Evolutionary conservation across 2,888 invertebrate genomes (phyloP).

Genomic region (Coelogynopora nodosa): DNA sequence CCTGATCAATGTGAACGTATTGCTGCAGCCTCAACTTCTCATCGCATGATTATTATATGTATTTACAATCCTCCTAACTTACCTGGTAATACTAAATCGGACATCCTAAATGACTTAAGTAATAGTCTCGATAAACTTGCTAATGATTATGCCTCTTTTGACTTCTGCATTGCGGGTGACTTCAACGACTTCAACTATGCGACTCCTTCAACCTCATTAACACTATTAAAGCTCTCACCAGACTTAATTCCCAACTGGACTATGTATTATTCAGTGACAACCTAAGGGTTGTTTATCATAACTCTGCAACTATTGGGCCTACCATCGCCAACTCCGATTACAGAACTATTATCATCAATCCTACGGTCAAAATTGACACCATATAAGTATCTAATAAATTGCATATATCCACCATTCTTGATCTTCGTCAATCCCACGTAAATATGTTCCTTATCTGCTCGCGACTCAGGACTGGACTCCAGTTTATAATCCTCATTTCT

Average conservation of each 20-base stretch:
- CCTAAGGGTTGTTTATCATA: background rate
- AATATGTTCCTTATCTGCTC: background rate
- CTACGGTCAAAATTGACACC: background rate
- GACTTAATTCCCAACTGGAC: background rate
- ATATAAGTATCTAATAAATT: background rate
- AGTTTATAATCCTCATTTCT: background rate
- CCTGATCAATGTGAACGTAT: background rate
- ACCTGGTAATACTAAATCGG: background rate
- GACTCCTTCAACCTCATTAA: background rate
- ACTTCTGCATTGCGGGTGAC: background rate
- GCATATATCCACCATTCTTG: background rate
- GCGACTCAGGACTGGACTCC: background rate
- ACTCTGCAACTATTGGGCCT: background rate
- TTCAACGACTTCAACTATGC: background rate
- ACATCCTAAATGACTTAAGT: background rate
- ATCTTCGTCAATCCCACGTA: background rate
- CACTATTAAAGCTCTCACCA: background rate
- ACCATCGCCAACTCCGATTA: background rate
- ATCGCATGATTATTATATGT: background rate
- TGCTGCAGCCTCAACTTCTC: background rate
- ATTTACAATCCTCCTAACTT: background rate
- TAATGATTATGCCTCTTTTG: background rate
- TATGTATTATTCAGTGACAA: background rate
- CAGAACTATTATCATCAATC: background rate
- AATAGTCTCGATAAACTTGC: background rate